Evolutionary conservation across 2,888 invertebrate genomes (phyloP).

Genomic region (Bibio marci): DNA sequence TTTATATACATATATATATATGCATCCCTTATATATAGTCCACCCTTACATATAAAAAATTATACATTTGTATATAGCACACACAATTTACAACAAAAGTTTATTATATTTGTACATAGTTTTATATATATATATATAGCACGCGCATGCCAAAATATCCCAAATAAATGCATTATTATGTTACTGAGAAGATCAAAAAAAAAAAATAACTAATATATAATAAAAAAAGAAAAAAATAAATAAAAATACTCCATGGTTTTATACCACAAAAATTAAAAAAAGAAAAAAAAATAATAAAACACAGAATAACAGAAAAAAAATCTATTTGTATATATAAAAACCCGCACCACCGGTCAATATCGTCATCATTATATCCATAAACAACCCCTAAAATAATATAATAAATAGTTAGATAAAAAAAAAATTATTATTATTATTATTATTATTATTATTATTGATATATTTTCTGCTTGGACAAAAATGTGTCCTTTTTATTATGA

Average conservation of each 20-base stretch:
- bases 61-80: no score
- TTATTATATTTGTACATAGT: no score
- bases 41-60: conserved; percentile 1
- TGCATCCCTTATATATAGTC: conserved; percentile 1
- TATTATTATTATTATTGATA: no score
- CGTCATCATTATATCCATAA: conserved; percentile 4
- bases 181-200: neutral
- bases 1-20: no score
- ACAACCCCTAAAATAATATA: conserved; percentile 2
- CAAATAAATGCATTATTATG: neutral
- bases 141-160: conserved; percentile 2
- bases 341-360: conserved; percentile 4
- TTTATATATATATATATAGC: no score
- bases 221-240: neutral
- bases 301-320: no score
- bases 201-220: conserved; percentile 1
- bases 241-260: no score
- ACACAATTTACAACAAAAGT: no score
- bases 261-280: no score
- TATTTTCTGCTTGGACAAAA: conserved; percentile 2
- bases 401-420: conserved; percentile 1
- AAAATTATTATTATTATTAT: conserved; percentile 1
- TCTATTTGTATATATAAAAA: neutral
- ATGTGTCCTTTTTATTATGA: conserved; percentile 1
- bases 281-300: no score